These are phyloP conservation scores for Tinamus major DNA, from an alignment of 2,797 vertebrate species.

Conservation along the genomic window DNA sequence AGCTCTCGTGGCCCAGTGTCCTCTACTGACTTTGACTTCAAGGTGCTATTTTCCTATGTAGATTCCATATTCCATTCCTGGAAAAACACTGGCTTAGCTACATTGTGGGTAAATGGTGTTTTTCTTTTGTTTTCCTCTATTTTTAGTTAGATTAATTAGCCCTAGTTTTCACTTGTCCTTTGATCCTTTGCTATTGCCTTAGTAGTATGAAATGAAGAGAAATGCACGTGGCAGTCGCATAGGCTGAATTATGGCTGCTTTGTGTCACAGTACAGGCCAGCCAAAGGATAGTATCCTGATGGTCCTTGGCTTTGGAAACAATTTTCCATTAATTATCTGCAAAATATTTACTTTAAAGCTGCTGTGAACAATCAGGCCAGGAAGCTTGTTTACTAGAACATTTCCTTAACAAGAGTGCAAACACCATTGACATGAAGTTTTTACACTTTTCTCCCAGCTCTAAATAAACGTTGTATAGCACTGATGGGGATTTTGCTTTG, in stretches of 20 bases:
- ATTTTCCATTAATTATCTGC: constrained; percentile 72
- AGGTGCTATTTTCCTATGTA: neutral
- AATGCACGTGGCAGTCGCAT: neutral
- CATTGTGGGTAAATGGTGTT: neutral
- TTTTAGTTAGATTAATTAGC: neutral
- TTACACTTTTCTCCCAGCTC: constrained; percentile 48
- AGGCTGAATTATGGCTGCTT: neutral
- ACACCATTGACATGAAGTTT: constrained; percentile 53
- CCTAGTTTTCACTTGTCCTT: neutral
- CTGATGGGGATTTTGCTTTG: constrained; percentile 24
- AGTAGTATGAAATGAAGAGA: neutral
- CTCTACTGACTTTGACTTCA: neutral
- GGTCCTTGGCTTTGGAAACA: constrained; percentile 53
- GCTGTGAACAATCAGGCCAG: constrained; percentile 67
- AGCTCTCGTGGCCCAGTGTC: neutral
- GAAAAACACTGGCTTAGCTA: neutral
- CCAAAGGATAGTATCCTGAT: constrained; percentile 11
- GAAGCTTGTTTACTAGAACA: constrained; percentile 72
- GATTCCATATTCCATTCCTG: neutral
- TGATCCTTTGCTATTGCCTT: neutral
- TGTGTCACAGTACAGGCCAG: neutral
- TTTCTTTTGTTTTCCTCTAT: neutral
- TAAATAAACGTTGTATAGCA: neutral
- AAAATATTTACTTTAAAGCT: constrained; percentile 73
- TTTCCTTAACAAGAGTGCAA: constrained; percentile 71